A percentile compares a stretch with the other conserved stretches of the same genome.
These are phyloP conservation scores for Morpho achilles DNA, from an alignment of 2,888 invertebrate genomes.

Conservation along the genomic window DNA sequence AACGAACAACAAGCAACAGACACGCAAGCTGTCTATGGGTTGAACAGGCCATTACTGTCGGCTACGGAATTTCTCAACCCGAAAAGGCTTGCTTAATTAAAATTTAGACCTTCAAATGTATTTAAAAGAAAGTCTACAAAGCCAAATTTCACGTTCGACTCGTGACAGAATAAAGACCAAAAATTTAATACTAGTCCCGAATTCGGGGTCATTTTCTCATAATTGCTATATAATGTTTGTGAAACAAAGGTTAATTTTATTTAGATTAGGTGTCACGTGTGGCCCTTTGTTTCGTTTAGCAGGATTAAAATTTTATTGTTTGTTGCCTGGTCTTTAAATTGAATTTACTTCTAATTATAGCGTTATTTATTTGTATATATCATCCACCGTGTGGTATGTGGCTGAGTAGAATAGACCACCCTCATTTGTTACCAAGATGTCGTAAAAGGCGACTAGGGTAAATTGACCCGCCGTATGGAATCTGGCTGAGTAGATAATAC, in stretches of 20 bases:
- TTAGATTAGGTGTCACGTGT: slow-evolving; percentile 8
- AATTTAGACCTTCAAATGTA: slow-evolving; percentile 38
- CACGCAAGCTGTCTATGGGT: slow-evolving; percentile 29
- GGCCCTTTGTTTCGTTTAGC: slow-evolving; percentile 2
- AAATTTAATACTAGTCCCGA: slow-evolving; percentile 54
- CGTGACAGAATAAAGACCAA: slow-evolving; percentile 39
- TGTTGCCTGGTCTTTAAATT: not conserved
- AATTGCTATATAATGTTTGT: slow-evolving; percentile 60
- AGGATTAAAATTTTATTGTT: slow-evolving; percentile 4
- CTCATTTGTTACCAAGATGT: too few species aligned
- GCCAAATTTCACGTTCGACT: slow-evolving; percentile 14
- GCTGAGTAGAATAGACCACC: too few species aligned
- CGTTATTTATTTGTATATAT: too few species aligned
- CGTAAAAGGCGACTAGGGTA: too few species aligned
- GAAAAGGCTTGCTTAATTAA: slow-evolving; percentile 46
- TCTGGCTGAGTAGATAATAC: too few species aligned
- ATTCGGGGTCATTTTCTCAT: slow-evolving; percentile 49
- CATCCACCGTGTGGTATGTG: too few species aligned
- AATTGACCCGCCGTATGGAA: too few species aligned
- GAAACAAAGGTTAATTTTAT: slow-evolving; percentile 16
- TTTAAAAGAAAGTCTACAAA: slow-evolving; percentile 23
- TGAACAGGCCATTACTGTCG: slow-evolving; percentile 27
- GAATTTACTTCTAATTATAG: not conserved
- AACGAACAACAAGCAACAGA: too few species aligned
- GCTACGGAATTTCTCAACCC: slow-evolving; percentile 45